Conservation (phyloP, 2,113 vertebrate genomes). For the Tetraodon nigroviridis region DNA sequence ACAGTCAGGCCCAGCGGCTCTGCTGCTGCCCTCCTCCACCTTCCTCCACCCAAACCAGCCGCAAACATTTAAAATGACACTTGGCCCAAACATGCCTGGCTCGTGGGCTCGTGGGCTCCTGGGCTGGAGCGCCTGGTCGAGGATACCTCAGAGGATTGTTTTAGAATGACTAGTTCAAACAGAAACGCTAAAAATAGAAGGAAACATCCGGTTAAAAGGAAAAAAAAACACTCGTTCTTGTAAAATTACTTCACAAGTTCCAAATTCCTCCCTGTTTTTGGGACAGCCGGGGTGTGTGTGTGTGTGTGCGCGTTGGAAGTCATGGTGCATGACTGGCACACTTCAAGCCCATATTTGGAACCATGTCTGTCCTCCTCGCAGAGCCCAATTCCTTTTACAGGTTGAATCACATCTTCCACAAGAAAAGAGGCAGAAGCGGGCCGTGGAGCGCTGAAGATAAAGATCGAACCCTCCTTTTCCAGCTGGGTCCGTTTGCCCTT, state of each 20-base stretch:
- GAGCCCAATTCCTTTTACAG: conserved; percentile 73
- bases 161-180: no score
- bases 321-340: conserved; percentile 27
- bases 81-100: no score
- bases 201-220: no score
- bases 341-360: conserved; percentile 72
- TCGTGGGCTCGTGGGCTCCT: no score
- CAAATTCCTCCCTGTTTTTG: conserved; percentile 40
- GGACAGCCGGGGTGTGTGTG: conserved; percentile 10
- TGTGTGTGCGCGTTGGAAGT: not conserved
- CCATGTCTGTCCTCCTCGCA: conserved; percentile 43
- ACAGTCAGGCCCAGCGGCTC: conserved; percentile 63
- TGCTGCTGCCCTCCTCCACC: not conserved
- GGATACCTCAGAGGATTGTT: no score
- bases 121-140: no score
- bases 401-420: conserved; percentile 62
- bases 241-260: conserved; percentile 34
- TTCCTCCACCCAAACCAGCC: not conserved
- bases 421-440: conserved; percentile 13
- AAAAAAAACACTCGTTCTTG: not conserved
- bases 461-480: not conserved
- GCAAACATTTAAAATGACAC: no score
- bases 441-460: not conserved
- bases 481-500: conserved; percentile 12
- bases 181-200: no score